Evolutionary conservation across 2,888 invertebrate species (phyloP), one percentile per base, ranked within the genome.

Genomic region (Stenodema calcarata): DNA sequence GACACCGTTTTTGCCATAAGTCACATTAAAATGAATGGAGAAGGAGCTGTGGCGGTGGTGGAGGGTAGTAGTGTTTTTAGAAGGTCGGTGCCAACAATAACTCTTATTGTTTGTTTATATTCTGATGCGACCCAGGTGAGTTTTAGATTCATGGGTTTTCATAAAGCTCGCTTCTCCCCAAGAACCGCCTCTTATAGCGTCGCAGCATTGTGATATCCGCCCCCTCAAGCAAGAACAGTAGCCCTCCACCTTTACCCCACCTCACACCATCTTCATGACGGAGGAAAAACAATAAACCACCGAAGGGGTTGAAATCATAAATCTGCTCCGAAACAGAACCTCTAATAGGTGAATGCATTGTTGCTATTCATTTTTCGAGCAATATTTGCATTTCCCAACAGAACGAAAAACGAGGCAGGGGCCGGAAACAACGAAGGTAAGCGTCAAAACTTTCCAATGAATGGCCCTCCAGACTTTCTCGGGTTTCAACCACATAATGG

Each of bases 51-150:
- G 78, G 78, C 12, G 76, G 70, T 7, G 12, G 18, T 7, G 84
- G 44, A 73, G 30, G 42, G 41, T n/a, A n/a, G 54, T 23, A 62
- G 27, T 62, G 62, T 62, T 62, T 84, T 70, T 30, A 44, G 30
- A 42, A 30, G 73, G 42, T 44, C 41, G 54, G 47, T 73, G 84
- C 73, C 73, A 73, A 84, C 84, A 84, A 84, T 84, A 84, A 84
- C 84, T 84, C 84, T 84, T 70, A 84, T 84, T 84, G 84, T 84
- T 84, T 84, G 84, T 84, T 84, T 84, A 84, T 84, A 73, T 73
- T 84, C 73, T 73, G 84, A 73, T 70, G 47, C 84, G 82, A 62
- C 54, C 82, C 30, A 82, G 70, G 82, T 82, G 82, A 82, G 82
- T 82, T 82, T 82, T 70, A 82, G 70, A 82, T 82, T 82, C 82